Conservation (phyloP, 2,888 invertebrate genomes). For the Belgica antarctica region DNA sequence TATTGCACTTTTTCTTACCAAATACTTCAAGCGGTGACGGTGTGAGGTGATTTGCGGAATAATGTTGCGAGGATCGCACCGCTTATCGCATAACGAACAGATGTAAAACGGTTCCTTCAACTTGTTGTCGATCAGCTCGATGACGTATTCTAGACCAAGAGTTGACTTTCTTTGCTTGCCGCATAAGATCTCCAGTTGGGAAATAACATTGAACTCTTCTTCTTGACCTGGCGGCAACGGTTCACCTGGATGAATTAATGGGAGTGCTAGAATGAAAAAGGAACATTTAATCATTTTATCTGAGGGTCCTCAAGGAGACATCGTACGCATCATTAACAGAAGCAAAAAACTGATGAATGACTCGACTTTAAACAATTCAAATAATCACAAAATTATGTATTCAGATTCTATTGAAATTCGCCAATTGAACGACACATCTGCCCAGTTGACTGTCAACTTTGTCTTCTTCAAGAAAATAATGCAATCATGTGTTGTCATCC, state of each 20-base stretch:
- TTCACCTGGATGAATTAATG: slow-evolving; percentile 58
- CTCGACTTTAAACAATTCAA: no score
- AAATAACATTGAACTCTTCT: slow-evolving; percentile 58
- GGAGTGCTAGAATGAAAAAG: slow-evolving; percentile 45
- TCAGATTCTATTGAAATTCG: no score
- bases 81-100: slow-evolving; percentile 76
- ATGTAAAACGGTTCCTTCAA: slow-evolving; percentile 71
- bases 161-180: slow-evolving; percentile 57
- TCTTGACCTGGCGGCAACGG: slow-evolving; percentile 71
- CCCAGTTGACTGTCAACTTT: no score
- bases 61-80: slow-evolving; percentile 75
- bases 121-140: slow-evolving; percentile 66
- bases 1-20: slow-evolving; percentile 54
- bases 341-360: no score
- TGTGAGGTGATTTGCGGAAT: slow-evolving; percentile 75
- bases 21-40: slow-evolving; percentile 70
- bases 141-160: slow-evolving; percentile 75
- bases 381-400: no score
- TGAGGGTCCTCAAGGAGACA: no score
- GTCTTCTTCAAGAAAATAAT: no score
- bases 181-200: slow-evolving; percentile 57
- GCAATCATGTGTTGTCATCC: no score
- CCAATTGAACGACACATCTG: no score
- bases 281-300: background rate
- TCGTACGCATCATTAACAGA: no score